phyloP scores from a whole-genome alignment of 1,140 invertebrate species.

The Oryctes rhinoceros region DNA sequence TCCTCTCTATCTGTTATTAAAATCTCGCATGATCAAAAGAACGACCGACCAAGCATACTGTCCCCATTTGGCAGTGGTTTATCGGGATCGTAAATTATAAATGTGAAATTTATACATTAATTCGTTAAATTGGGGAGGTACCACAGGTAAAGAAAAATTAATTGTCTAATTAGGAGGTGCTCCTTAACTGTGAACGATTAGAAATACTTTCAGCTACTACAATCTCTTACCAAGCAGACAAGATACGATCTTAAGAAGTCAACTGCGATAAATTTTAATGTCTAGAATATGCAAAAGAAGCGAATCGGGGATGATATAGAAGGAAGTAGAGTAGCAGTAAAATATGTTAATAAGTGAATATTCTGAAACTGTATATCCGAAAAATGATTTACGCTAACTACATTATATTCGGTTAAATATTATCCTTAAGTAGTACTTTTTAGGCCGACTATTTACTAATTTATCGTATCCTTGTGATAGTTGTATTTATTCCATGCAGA shows the following conservation, averaged over 20 bases:
- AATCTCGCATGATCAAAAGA: neutral
- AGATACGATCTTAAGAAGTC: neutral
- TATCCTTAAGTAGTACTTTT: neutral
- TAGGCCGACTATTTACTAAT: neutral
- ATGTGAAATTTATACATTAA: constrained; percentile 22
- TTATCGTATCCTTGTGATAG: neutral
- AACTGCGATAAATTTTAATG: neutral
- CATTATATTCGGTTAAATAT: too few species aligned
- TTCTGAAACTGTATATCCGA: neutral
- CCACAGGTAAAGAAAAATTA: neutral
- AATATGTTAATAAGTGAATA: constrained; percentile 15
- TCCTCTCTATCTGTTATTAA: neutral
- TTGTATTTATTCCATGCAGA: constrained; percentile 5
- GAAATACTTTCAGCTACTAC: neutral
- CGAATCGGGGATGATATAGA: neutral
- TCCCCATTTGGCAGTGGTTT: neutral
- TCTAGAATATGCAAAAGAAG: constrained; percentile 21
- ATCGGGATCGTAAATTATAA: constrained; percentile 7
- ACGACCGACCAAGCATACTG: neutral
- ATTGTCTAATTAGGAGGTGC: constrained; percentile 22
- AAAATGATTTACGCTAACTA: neutral
- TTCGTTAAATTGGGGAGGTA: neutral
- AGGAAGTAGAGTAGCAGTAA: neutral
- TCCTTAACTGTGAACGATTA: constrained; percentile 22
- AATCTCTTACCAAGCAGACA: neutral